Evolutionary conservation across 2,888 invertebrate species (phyloP), one percentile per base, ranked within the genome.

Genomic region (Cryptocephalus primarius): DNA sequence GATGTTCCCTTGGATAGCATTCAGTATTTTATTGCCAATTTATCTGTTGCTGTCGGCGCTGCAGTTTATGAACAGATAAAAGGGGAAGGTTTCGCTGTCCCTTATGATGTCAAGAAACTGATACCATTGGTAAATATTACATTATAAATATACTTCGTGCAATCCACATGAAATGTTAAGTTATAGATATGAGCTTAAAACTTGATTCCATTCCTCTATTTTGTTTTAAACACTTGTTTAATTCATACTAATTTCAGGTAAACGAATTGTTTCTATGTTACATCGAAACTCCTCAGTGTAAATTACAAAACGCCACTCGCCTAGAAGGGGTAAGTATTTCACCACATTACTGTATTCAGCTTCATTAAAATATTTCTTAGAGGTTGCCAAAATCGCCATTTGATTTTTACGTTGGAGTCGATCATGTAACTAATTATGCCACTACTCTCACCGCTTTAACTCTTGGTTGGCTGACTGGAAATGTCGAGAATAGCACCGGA

Each of bases 211-310:
- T n/a, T n/a, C n/a, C n/a, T n/a, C n/a, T n/a, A n/a, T n/a, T 22
- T 22, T 22, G 22, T 22, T n/a, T 22, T 43, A 34, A 11, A 38
- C 36, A 39, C 39, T 9, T 41, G 22, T 22, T 22, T 22, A 22
- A 22, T 22, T 22, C 2, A 22, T 22, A 6, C 45, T 49, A 49
- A 55, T 57, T 48, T 38, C 59, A 81, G 78, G 75, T 83, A 1
- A 81, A 86, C 67, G 85, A 88, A 61, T 75, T 91, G 61, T 70
- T 91, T 13, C 75, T 82, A 63, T 92, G 92, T 65, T 90, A 86
- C 65, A 65, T 89, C 50, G 72, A 76, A 44, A 81, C 81, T 52
- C 77, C 83, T 10, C 78, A 83, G 47, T 92, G 92, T 61, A 74
- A 76, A 6, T 61, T 84, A 1, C 81, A 85, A 56, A 72, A 68